Percentiles rank a stretch among this genome's conserved stretches.
Conservation (phyloP, 2,113 vertebrate species). For the Piaya cayana region DNA sequence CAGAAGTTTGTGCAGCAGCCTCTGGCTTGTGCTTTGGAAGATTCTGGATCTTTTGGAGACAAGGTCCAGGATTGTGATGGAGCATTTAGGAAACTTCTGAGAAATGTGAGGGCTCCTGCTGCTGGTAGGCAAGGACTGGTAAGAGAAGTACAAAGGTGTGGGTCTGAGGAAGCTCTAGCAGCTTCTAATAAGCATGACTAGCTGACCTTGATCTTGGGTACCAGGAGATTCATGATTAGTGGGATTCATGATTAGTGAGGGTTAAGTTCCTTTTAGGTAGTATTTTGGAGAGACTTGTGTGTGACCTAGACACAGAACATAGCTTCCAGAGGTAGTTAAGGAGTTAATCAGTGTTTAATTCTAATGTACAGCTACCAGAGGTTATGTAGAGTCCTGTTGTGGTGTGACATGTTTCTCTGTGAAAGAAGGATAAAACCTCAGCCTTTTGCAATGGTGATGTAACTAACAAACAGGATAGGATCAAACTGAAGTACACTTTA, state of each 20-base stretch:
- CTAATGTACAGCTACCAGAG: background rate
- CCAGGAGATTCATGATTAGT: too few species aligned
- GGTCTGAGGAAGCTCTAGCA: background rate
- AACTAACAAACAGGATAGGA: background rate
- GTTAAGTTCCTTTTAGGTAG: background rate
- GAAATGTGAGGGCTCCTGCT: background rate
- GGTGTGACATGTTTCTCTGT: background rate
- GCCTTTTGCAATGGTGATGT: background rate
- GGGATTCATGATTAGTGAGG: too few species aligned
- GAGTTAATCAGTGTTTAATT: background rate
- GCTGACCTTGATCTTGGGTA: background rate
- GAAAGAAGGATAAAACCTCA: background rate
- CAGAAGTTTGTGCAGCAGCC: background rate
- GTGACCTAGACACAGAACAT: background rate
- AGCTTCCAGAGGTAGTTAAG: background rate
- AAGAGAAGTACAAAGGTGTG: background rate
- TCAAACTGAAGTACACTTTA: background rate
- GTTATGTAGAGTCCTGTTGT: background rate
- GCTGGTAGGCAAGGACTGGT: background rate
- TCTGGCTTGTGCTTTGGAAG: background rate
- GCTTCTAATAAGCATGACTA: background rate
- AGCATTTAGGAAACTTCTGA: background rate
- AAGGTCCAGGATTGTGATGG: background rate
- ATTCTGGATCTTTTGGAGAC: background rate
- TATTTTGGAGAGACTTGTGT: background rate